These are phyloP conservation scores for Galeopterus variegatus DNA, from an alignment of 2,113 vertebrate species.

Conservation along the genomic window DNA sequence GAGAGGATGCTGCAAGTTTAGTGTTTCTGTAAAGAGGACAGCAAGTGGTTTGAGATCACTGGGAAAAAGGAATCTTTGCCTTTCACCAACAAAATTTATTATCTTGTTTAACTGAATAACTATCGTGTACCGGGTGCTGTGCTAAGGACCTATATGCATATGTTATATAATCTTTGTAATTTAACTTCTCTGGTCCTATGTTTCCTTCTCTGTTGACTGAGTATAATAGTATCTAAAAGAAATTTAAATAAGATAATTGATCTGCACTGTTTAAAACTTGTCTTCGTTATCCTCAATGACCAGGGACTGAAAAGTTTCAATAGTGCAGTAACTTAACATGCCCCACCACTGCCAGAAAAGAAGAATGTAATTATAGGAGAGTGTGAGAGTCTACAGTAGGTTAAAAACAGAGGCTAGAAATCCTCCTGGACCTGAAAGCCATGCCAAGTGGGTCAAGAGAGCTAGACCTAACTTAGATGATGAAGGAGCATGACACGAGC, in stretches of 20 bases:
- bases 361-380: background rate
- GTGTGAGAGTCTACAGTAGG: background rate
- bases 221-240: background rate
- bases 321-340: background rate
- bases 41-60: background rate
- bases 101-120: background rate
- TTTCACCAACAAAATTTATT: background rate
- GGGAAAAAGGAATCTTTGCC: conserved; percentile 17
- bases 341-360: background rate
- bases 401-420: background rate
- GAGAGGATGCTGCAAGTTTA: background rate
- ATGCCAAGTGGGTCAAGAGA: background rate
- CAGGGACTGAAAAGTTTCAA: background rate
- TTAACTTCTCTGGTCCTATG: background rate
- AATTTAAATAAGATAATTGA: background rate
- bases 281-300: background rate
- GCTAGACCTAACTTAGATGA: background rate
- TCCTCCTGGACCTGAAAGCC: background rate
- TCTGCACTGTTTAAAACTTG: background rate
- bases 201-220: background rate
- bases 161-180: background rate
- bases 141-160: background rate
- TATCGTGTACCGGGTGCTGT: background rate
- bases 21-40: background rate
- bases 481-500: background rate